Conservation (phyloP, 2,113 vertebrate species). For the Baryphthengus martii region DNA sequence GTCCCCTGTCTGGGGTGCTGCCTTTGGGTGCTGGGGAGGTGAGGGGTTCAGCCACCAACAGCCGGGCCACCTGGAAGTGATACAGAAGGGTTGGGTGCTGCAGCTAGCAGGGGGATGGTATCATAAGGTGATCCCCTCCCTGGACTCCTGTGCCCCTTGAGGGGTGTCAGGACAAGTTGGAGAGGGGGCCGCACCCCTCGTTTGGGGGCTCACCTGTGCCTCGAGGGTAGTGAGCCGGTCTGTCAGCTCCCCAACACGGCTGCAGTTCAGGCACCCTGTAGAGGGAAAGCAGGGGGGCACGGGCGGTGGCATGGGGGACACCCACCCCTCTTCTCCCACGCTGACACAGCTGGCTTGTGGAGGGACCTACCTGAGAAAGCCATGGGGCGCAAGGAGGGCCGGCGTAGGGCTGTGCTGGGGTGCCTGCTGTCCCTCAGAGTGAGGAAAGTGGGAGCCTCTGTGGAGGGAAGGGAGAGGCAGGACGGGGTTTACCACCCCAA, state of each 20-base stretch:
- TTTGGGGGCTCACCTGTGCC: constrained; percentile 75
- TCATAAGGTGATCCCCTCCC: neutral
- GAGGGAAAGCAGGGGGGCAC: neutral
- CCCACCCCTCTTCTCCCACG: neutral
- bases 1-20: constrained; percentile 34
- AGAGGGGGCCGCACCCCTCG: neutral
- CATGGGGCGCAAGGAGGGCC: neutral
- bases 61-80: constrained; percentile 79
- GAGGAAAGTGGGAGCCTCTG: neutral
- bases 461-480: neutral
- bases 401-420: neutral
- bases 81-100: neutral
- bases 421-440: neutral
- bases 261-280: constrained; percentile 91
- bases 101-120: accelerated
- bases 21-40: constrained; percentile 17
- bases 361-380: constrained; percentile 12
- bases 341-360: neutral
- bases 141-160: constrained; percentile 59
- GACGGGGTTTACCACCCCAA: accelerated
- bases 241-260: constrained; percentile 78
- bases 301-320: neutral
- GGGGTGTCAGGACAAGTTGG: constrained; percentile 70
- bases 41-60: constrained; percentile 43
- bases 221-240: constrained; percentile 84